A percentile compares a stretch with the other conserved stretches of the same genome.
phyloP scores from a whole-genome alignment of 2,888 invertebrate genomes.

The Piscicola geometra region DNA sequence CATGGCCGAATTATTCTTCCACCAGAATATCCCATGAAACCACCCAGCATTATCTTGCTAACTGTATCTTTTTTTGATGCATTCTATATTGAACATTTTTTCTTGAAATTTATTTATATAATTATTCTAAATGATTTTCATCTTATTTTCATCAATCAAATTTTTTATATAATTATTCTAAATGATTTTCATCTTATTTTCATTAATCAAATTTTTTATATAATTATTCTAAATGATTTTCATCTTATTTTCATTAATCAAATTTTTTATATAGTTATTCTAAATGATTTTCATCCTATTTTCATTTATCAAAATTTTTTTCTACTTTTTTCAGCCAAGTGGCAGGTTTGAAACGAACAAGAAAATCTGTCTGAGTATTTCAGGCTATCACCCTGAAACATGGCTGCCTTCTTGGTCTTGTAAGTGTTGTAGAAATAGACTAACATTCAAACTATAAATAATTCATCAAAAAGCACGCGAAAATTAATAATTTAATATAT shows the following conservation, averaged over 20 bases:
- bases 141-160: background rate
- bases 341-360: conserved; percentile 87
- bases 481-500: too few species aligned
- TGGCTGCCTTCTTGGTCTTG: conserved; percentile 96
- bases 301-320: background rate
- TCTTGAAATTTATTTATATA: background rate
- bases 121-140: background rate
- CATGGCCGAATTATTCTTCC: conserved; percentile 84
- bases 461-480: too few species aligned
- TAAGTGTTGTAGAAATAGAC: conserved; percentile 51
- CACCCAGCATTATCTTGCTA: conserved; percentile 84
- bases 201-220: background rate
- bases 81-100: background rate
- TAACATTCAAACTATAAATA: too few species aligned
- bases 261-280: background rate
- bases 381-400: conserved; percentile 92
- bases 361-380: conserved; percentile 90
- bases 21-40: conserved; percentile 93
- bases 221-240: background rate
- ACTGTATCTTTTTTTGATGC: conserved; percentile 70
- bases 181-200: background rate
- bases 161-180: background rate
- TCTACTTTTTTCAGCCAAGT: conserved; percentile 68
- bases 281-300: background rate
- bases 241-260: background rate